Evolutionary conservation across 2,113 vertebrate genomes (phyloP), one percentile per base, ranked within the genome.

Genomic region (Scytalopus superciliaris): DNA sequence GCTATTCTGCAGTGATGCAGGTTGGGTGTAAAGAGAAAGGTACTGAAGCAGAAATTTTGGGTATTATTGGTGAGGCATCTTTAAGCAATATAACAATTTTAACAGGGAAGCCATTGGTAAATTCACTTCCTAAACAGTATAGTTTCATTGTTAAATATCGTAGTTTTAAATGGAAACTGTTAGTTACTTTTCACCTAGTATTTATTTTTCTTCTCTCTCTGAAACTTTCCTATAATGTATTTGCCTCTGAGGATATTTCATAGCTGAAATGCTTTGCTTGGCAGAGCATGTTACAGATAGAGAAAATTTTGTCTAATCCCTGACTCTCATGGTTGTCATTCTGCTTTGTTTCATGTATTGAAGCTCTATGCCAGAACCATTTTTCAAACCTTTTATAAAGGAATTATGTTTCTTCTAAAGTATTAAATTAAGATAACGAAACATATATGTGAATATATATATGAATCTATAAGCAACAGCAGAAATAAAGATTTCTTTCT

Each of bases 11-110:
- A 96, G 10, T 80, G 75, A 16, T 70, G 84, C 84, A 84, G 88
- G 67, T 89, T 40, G 17, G 69, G 78, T 86, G 94, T 89, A 19
- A 91, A 92, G 81, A 72, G 84, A 63, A 50, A 92, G 94, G 90
- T 88, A 89, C n/a, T 76, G 68, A 94, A 83, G 79, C 67, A 95
- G 82, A 96, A 97, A 91, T 97, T 97, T 92, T 53, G 39, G 70
- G 4, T 93, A 25, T 95, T 94, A 83, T 73, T 91, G 75, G 6
- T 95, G 92, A 91, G 94, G 74, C 83, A 95, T 78, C 31, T 94
- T 94, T 89, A 75, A 88, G 67, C 50, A 90, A 53, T 79, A 59
- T 39, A 37, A 45, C n/a, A 50, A n/a, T 93, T 93, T 69, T 49
- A 95, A 74, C 12, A 52, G 66, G 74, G 33, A 88, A 49, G 19